A percentile compares a stretch with the other conserved stretches of the same genome.
phyloP scores from a whole-genome alignment of 2,113 vertebrate species.

The Alligator sinensis region DNA sequence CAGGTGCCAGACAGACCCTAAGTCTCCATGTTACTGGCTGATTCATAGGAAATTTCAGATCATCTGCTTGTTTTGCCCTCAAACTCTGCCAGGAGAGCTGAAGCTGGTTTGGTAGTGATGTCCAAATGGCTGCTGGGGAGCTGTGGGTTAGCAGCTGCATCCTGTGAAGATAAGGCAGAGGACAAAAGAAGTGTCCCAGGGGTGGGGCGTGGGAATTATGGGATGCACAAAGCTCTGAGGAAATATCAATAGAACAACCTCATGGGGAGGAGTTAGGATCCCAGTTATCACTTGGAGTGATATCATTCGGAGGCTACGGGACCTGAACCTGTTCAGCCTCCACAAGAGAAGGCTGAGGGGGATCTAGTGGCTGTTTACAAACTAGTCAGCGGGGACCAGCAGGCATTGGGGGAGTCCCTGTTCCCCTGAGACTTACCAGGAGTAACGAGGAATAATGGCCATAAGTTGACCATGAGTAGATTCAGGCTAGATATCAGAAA shows the following conservation, averaged over 20 bases:
- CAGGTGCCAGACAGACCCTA: neutral
- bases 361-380: too few relatives aligned
- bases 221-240: neutral
- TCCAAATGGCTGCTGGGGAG: neutral
- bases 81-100: neutral
- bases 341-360: too few relatives aligned
- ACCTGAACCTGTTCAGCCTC: too few relatives aligned
- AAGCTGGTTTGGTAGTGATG: neutral
- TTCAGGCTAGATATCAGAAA: too few relatives aligned
- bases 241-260: neutral
- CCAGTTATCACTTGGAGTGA: accelerated
- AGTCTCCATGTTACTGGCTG: slow-evolving; percentile 14
- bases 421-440: too few relatives aligned
- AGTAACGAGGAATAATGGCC: too few relatives aligned
- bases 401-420: too few relatives aligned
- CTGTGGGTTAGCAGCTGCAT: neutral
- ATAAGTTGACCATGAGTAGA: too few relatives aligned
- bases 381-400: too few relatives aligned
- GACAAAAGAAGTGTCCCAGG: neutral
- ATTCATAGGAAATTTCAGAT: neutral
- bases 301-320: too few relatives aligned
- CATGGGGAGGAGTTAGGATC: neutral
- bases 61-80: neutral
- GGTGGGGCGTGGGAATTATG: neutral
- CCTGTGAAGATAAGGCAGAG: slow-evolving; percentile 35